Conservation (phyloP, 1,140 invertebrate genomes). For the Eufriesea mexicana region DNA sequence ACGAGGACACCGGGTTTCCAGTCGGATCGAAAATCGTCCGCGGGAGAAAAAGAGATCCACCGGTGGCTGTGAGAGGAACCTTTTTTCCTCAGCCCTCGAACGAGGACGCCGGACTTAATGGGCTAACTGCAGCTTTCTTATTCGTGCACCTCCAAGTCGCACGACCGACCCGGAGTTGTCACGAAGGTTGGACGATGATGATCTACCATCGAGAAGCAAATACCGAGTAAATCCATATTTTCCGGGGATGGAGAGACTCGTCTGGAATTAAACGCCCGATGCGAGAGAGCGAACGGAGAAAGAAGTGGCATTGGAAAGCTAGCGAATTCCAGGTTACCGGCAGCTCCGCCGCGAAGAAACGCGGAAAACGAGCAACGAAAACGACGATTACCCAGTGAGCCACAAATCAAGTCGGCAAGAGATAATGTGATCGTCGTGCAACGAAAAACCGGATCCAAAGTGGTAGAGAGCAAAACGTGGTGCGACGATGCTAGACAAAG, state of each 20-base stretch:
- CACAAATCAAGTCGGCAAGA: not conserved
- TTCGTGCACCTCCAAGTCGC: not conserved
- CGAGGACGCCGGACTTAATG: not conserved
- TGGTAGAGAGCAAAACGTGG: slow-evolving; percentile 20
- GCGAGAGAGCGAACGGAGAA: not conserved
- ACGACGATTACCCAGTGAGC: not conserved
- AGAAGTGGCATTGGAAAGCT: not conserved
- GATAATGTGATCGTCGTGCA: not conserved
- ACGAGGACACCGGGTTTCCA: slow-evolving; percentile 1
- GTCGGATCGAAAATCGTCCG: not conserved
- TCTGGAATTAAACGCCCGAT: not conserved
- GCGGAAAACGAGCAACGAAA: not conserved
- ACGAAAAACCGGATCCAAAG: slow-evolving; percentile 3
- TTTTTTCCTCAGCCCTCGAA: slow-evolving; percentile 1
- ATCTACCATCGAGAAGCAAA: too few species aligned
- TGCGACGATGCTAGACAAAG: slow-evolving; percentile 4
- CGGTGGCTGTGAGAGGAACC: slow-evolving; percentile 6
- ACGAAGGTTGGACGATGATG: not conserved
- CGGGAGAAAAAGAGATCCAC: not conserved
- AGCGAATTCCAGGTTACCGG: not conserved
- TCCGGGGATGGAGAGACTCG: too few species aligned
- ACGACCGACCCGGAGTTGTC: not conserved
- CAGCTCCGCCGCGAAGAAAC: not conserved
- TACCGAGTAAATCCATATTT: too few species aligned
- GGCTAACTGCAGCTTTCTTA: slow-evolving; percentile 3